Evolutionary conservation across 2,797 vertebrate genomes (phyloP), one percentile per base, ranked within the genome.

Genomic region (Smutsia gigantea): DNA sequence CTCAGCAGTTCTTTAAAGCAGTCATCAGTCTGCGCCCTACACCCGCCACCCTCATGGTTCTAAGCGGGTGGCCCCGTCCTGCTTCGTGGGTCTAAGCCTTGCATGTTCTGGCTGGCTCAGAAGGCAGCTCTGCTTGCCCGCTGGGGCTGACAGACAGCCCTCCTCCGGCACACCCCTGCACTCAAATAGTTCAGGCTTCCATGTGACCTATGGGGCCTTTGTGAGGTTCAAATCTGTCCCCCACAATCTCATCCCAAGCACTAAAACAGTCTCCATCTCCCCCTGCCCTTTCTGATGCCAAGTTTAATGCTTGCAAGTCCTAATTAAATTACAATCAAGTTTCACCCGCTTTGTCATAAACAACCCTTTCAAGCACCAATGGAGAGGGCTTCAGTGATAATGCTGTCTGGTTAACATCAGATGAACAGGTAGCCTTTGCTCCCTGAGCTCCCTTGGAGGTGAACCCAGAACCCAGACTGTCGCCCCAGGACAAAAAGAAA

Each of bases 61-160:
- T 12, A 17, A 46, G n/a, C 49, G 13, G 57, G 27, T 0, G 27
- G 19, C 7, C 57, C 23, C 17, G 0, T 2, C 27, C 21, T 13
- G n/a, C 13, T 17, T 17, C 5, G 5, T 11, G 39, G 69, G n/a
- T 0, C 75, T 21, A 21, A 71, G 25, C 25, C 49, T 61, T 5
- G 14, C 39, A 29, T 4, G 1, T 3, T 61, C 49, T 6, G 23
- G 23, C 42, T 0, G 4, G 77, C 31, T 1, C 10, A 0, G 9
- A 55, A 55, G 82, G 46, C 51, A 7, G 59, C 51, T 15, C 8
- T 10, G 66, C 0, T 0, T 0, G 3, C 66, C 0, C 0, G 17
- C 25, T 10, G 9, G 0, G 15, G 68, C 53, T 4, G 49, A 72
- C 0, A 2, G 27, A 8, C 8, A 11, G 19, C 31, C 63, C 12